Conservation (phyloP, 2,797 vertebrate species). For the Microcaecilia unicolor region DNA sequence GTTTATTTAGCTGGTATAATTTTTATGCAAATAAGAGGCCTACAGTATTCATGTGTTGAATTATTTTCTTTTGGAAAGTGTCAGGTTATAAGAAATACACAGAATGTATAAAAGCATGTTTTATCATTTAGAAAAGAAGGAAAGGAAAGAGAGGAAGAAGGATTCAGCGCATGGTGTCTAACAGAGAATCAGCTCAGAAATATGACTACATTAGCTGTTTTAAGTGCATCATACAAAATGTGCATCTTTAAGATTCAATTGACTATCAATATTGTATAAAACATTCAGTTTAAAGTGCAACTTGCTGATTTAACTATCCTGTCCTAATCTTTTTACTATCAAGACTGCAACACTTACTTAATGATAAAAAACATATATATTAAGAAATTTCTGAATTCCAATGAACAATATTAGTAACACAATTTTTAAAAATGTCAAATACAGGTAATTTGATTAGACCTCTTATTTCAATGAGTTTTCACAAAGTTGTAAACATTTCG, state of each 20-base stretch:
- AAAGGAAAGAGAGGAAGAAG: too few species aligned
- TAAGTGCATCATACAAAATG: not conserved
- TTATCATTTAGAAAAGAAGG: too few species aligned
- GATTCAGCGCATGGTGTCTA: too few species aligned
- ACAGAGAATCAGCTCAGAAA: too few species aligned
- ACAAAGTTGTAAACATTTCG: too few species aligned
- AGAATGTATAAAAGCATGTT: too few species aligned
- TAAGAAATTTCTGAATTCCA: not conserved
- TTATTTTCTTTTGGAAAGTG: too few species aligned
- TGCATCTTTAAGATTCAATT: not conserved
- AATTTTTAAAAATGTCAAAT: conserved; percentile 1
- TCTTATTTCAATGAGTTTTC: conserved; percentile 29
- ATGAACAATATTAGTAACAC: not conserved
- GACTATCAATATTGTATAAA: not conserved
- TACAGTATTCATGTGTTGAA: too few species aligned
- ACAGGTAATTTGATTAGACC: conserved; percentile 38
- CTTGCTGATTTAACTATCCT: conserved; percentile 5
- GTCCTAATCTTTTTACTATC: not conserved
- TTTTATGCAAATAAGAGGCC: too few species aligned
- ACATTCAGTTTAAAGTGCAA: conserved; percentile 9
- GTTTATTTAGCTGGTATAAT: too few species aligned
- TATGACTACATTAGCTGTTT: not conserved
- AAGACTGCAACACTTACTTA: not conserved
- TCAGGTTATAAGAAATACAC: too few species aligned
- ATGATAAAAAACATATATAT: not conserved